Evolutionary conservation across 2,113 vertebrate species (phyloP).

Genomic region (Arenaria interpres): DNA sequence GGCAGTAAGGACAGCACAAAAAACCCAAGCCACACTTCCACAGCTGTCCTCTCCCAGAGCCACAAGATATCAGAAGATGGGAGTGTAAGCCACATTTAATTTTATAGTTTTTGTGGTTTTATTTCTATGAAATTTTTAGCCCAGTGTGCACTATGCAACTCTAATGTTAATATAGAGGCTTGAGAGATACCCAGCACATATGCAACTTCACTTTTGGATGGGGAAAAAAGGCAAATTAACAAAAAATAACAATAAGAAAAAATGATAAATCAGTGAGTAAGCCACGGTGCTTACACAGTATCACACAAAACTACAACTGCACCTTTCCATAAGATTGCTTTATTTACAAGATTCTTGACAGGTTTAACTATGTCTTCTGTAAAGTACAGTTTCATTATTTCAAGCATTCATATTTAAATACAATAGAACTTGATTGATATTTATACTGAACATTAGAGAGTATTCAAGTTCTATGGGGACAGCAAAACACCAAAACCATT

Average conservation of each 20-base stretch:
- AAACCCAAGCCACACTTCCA: neutral
- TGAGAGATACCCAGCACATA: neutral
- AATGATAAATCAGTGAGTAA: neutral
- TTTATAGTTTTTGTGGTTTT: neutral
- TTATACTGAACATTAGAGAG: neutral
- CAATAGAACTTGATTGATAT: neutral
- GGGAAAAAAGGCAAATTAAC: neutral
- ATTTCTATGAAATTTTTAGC: neutral
- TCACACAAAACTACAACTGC: neutral
- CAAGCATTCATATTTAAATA: neutral
- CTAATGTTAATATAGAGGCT: neutral
- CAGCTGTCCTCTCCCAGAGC: neutral
- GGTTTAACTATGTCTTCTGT: neutral
- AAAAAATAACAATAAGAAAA: neutral
- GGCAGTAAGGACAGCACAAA: neutral
- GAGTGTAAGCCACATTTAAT: neutral
- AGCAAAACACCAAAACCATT: neutral
- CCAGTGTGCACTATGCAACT: neutral
- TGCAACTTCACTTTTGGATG: neutral
- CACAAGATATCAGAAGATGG: rapidly evolving
- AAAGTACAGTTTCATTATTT: neutral
- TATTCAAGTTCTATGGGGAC: neutral
- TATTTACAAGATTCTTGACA: neutral
- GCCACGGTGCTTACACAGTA: neutral
- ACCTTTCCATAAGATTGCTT: neutral